Conservation (phyloP, 2,888 invertebrate species). For the Cryptus armator region DNA sequence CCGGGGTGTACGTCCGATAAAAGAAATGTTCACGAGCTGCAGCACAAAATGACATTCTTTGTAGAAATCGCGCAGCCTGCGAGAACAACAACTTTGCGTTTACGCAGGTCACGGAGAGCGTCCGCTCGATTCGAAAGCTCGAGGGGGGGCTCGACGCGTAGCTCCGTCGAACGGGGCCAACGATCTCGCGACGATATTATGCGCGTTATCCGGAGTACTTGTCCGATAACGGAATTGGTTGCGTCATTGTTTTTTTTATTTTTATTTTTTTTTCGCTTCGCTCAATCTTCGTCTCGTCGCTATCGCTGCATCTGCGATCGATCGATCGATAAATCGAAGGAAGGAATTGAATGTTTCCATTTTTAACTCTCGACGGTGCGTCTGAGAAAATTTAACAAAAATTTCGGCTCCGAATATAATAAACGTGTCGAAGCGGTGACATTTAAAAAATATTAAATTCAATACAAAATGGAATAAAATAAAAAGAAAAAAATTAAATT, state of each 20-base stretch:
- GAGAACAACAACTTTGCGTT: conserved; percentile 47
- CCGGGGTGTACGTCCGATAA: conserved; percentile 53
- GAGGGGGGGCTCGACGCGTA: conserved; percentile 44
- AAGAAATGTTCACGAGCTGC: conserved; percentile 27
- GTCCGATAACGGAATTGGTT: conserved; percentile 67
- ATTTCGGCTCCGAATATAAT: too few relatives aligned
- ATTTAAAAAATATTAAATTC: too few relatives aligned
- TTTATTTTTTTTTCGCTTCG: conserved; percentile 17
- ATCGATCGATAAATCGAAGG: neutral
- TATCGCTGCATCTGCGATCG: conserved; percentile 14
- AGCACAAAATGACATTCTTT: conserved; percentile 46
- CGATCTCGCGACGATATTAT: conserved; percentile 65
- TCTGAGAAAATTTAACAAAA: too few relatives aligned
- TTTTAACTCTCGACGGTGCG: neutral
- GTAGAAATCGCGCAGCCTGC: conserved; percentile 45
- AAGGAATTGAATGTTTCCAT: neutral
- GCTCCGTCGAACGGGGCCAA: conserved; percentile 51
- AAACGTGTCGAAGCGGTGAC: too few relatives aligned
- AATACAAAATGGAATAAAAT: too few relatives aligned
- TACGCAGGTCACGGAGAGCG: conserved; percentile 44
- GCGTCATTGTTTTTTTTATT: conserved; percentile 58
- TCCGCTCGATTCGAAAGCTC: conserved; percentile 40
- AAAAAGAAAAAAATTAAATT: too few relatives aligned
- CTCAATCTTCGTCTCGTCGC: neutral
- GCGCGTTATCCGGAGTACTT: conserved; percentile 61